Evolutionary conservation across 1,140 invertebrate genomes (phyloP), one percentile per base, ranked within the genome.

Genomic region (Zaprionus lachaisei): DNA sequence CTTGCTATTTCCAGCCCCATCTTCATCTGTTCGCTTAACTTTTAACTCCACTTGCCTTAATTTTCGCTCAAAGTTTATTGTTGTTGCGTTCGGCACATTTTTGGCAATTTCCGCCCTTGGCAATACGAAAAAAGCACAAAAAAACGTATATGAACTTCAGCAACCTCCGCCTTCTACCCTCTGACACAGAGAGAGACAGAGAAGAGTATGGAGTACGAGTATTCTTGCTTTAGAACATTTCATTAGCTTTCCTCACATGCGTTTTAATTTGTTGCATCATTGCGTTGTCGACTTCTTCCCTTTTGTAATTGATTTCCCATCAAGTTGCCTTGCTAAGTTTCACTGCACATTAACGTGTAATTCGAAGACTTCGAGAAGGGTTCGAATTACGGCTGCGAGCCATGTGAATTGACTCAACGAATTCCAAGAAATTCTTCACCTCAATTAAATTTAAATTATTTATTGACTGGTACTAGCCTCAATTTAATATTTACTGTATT

Each of bases 41-140:
- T 87, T 87, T 87, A 89, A 87, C 85, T 87, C 71, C 84, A 83
- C 78, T 87, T 87, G 83, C 83, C 81, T 89, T 87, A 89, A 89
- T 87, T 87, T 89, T 89, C 47, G 64, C 58, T 62, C 64, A 66
- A 78, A 78, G 63, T 72, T 86, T 79, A 79, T 86, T 87, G 80
- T 86, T 51, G 47, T 51, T 51, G 47, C 1, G 55, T 63, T 83
- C 63, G 83, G 80, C 72, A 86, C 84, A 84, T 87, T 86, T 86
- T 87, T 86, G 79, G 67, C 77, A 87, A 86, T 86, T 86, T 86
- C 82, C 82, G 82, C 75, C 67, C 60, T 57, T 66, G 68, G 76
- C 83, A 73, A 34, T 31, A 49, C 26, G n/a, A 26, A 62, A 34
- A 66, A 26, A 22, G 49, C 55, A 49, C 28, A 20, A 34, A 26